Evolutionary conservation across 2,113 vertebrate genomes (phyloP), one percentile per base, ranked within the genome.

Genomic region (Lagenorhynchus albirostris): DNA sequence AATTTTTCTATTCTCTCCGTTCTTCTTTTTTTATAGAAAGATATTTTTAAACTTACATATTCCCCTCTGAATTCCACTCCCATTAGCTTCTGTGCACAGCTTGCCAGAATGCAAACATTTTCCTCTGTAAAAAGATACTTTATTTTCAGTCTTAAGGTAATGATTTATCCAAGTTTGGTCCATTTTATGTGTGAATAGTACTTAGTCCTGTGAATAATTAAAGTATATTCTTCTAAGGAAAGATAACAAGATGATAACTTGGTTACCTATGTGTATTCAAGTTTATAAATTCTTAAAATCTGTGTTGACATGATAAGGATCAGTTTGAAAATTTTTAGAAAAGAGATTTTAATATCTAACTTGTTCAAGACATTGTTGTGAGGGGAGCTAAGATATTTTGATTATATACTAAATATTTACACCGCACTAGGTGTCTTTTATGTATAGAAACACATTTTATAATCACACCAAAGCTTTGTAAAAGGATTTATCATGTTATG

Each of bases 51-150:
- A 95, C 83, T 23, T 85, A 8, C 6, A 13, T 73, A 10, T 96
- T 98, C 95, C 55, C 44, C 36, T 58, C 2, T 92, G 87, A 97
- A 44, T 89, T 96, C 44, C 41, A 65, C 5, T 55, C 4, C 73
- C 53, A n/a, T 44, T 44, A 55, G n/a, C 70, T 94, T 25, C 44
- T 90, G 14, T 0, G 2, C 92, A 77, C 68, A 89, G 60, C 36
- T 95, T 96, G 29, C 80, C 79, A 74, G 10, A 89, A 62, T 92
- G 50, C 13, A 98, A 97, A 98, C 82, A 93, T 25, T 55, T 97
- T 97, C 76, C 74, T 79, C n/a, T 95, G 81, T 76, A 84, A 83
- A 86, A 84, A 93, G 29, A 89, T 18, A 82, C 3, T 85, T 91
- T 96, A 31, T 84, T 88, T 97, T 94, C 41, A 96, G 41, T 96